Evolutionary conservation across 1,140 invertebrate genomes (phyloP).

Genomic region (Zophobas morio): DNA sequence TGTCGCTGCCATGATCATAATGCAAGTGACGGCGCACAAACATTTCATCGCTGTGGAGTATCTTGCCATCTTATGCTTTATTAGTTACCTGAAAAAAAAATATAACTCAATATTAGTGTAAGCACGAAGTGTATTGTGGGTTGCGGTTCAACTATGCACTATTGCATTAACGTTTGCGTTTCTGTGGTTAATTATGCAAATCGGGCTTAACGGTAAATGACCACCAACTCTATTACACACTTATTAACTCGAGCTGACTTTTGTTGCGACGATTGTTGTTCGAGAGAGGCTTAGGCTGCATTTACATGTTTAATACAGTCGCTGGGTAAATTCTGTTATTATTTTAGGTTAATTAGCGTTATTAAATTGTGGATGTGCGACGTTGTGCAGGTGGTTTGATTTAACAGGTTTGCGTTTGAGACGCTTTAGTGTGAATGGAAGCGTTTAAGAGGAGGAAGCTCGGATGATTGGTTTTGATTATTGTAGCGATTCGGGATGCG

Average conservation of each 20-base stretch:
- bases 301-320: not conserved
- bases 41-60: constrained; percentile 46
- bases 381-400: not conserved
- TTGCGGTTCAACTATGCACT: no score
- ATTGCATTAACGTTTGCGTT: no score
- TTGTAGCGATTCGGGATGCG: no score
- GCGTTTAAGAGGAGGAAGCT: no score
- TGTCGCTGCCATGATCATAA: constrained; percentile 49
- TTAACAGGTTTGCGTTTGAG: no score
- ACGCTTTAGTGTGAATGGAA: no score
- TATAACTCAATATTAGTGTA: not conserved
- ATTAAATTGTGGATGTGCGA: no score
- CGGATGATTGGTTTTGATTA: no score
- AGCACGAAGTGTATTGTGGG: not conserved
- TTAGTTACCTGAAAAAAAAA: constrained; percentile 8
- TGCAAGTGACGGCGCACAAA: constrained; percentile 51
- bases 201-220: not conserved
- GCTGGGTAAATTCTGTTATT: not conserved
- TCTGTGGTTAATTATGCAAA: not conserved
- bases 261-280: not conserved
- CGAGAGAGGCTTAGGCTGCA: not conserved
- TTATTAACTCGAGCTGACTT: not conserved
- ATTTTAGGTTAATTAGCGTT: no score
- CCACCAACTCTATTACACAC: constrained; percentile 11
- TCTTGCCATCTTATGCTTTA: constrained; percentile 30